Conservation (phyloP, 1,140 invertebrate genomes). For the Elysia chlorotica region DNA sequence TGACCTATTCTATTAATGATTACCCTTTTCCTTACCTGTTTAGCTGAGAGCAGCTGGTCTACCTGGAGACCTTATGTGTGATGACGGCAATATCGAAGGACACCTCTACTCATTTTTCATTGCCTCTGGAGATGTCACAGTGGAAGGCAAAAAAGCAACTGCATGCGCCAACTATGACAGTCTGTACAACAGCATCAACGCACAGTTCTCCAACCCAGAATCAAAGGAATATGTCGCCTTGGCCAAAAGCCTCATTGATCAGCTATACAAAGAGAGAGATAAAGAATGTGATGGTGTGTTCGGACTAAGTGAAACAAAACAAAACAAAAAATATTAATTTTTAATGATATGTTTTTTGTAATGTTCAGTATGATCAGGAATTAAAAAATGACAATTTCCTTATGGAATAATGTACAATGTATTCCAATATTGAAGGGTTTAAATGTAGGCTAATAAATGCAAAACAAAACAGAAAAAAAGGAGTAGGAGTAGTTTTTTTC, state of each 20-base stretch:
- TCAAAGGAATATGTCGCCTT: neutral
- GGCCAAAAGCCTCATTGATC: neutral
- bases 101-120: neutral
- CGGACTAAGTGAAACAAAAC: no score
- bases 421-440: no score
- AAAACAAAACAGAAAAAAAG: no score
- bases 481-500: no score
- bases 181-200: neutral
- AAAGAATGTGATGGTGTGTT: no score
- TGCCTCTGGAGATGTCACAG: neutral
- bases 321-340: no score
- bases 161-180: neutral
- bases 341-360: no score
- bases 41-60: neutral
- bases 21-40: neutral
- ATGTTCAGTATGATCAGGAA: no score
- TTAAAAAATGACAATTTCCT: no score
- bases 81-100: neutral
- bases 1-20: no score
- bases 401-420: no score
- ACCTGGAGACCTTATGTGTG: conserved; percentile 2
- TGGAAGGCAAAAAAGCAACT: neutral
- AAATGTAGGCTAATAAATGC: no score
- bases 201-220: neutral
- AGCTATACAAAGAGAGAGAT: neutral